phyloP scores from a whole-genome alignment of 1,140 invertebrate genomes.

The Andrena cerasifolii region DNA sequence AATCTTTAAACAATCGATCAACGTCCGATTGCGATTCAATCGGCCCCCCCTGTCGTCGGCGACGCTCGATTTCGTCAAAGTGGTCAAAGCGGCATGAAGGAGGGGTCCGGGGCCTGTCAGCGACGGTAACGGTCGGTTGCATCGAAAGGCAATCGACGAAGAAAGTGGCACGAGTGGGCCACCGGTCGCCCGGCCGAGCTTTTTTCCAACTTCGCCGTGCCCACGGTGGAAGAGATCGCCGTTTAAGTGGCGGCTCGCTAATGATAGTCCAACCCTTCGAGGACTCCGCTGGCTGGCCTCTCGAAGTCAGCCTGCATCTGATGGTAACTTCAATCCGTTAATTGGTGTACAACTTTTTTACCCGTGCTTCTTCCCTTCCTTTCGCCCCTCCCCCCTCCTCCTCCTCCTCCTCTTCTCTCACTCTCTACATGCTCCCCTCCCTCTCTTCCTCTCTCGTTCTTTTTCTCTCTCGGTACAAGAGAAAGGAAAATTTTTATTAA shows the following conservation, averaged over 20 bases:
- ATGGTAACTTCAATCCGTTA: slow-evolving; percentile 76
- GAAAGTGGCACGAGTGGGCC: slow-evolving; percentile 60
- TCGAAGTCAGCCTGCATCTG: slow-evolving; percentile 72
- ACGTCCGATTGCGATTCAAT: slow-evolving; percentile 6
- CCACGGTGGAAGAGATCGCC: slow-evolving; percentile 46
- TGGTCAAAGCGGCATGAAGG: slow-evolving; percentile 23
- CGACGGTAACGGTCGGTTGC: slow-evolving; percentile 36
- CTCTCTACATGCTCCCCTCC: slow-evolving; percentile 18
- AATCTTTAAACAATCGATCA: slow-evolving; percentile 30
- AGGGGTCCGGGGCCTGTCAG: slow-evolving; percentile 3
- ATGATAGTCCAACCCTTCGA: slow-evolving; percentile 68
- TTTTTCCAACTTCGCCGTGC: slow-evolving; percentile 64
- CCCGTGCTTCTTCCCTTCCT: slow-evolving; percentile 43
- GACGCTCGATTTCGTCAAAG: slow-evolving; percentile 20
- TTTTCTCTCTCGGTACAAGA: slow-evolving; percentile 30
- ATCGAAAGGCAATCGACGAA: slow-evolving; percentile 62
- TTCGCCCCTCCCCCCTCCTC: neutral
- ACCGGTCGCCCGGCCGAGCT: slow-evolving; percentile 40
- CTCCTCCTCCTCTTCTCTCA: neutral
- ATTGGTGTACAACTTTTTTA: slow-evolving; percentile 75
- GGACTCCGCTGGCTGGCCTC: slow-evolving; percentile 61
- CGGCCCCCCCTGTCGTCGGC: too few relatives aligned
- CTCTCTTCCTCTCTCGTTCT: slow-evolving; percentile 17
- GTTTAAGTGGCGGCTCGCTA: slow-evolving; percentile 66
- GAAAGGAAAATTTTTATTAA: slow-evolving; percentile 67